A percentile compares a stretch with the other conserved stretches of the same genome.
Evolutionary conservation across 1,140 invertebrate genomes (phyloP).

Genomic region (Cotesia glomerata): DNA sequence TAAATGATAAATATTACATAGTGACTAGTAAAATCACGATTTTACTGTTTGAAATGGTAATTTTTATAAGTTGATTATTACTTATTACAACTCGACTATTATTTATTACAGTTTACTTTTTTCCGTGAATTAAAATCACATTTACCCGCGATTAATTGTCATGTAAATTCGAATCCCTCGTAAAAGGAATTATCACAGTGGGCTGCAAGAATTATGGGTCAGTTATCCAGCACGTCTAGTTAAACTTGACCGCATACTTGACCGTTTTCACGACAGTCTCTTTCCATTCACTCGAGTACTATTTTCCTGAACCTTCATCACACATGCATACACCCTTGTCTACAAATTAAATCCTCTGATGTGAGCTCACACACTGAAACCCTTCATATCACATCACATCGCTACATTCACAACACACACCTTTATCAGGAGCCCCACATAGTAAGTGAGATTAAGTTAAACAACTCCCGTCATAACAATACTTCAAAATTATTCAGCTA

Average conservation of each 20-base stretch:
- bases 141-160: conserved; percentile 21
- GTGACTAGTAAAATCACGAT: too few relatives aligned
- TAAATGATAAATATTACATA: too few relatives aligned
- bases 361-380: not conserved
- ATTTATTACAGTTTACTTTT: too few relatives aligned
- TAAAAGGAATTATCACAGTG: conserved; percentile 18
- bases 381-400: not conserved
- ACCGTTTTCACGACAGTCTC: not conserved
- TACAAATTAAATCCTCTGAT: conserved; percentile 15
- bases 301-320: not conserved
- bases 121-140: conserved; percentile 18
- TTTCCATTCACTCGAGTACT: not conserved
- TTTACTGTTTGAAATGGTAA: too few relatives aligned
- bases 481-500: too few relatives aligned
- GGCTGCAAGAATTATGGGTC: conserved; percentile 9
- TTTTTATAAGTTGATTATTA: too few relatives aligned
- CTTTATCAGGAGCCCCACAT: too few relatives aligned
- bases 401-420: not conserved
- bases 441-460: too few relatives aligned
- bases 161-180: conserved; percentile 15
- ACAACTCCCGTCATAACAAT: too few relatives aligned
- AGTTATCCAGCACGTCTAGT: conserved; percentile 6
- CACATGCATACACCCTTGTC: conserved; percentile 8
- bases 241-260: conserved; percentile 12
- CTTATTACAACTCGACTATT: too few relatives aligned